Conservation (phyloP, 2,888 invertebrate genomes). For the Ormia ochracea region DNA sequence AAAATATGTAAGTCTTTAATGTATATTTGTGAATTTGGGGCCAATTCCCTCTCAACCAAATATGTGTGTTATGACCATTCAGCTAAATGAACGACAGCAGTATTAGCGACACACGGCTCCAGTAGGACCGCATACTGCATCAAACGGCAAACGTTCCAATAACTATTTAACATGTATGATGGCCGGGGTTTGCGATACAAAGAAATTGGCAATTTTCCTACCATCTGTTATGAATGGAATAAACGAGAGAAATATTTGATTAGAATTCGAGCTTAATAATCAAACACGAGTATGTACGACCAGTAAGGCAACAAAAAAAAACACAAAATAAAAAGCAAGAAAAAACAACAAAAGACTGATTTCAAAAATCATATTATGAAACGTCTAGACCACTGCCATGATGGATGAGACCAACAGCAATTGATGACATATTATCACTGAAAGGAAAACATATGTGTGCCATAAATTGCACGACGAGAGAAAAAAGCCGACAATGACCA, state of each 20-base stretch:
- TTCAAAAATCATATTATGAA: background rate
- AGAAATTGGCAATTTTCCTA: background rate
- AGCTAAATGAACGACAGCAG: no score
- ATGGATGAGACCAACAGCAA: conserved; percentile 31
- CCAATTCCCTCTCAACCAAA: no score
- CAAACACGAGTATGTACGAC: background rate
- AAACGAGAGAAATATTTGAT: background rate
- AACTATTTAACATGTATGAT: no score
- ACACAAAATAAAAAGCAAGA: background rate
- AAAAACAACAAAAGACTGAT: background rate
- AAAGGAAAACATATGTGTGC: background rate
- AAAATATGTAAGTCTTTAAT: no score
- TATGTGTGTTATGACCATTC: no score
- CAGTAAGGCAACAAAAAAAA: no score
- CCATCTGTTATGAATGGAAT: background rate
- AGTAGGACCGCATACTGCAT: no score
- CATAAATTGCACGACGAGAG: background rate
- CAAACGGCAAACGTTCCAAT: no score
- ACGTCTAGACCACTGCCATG: conserved; percentile 38
- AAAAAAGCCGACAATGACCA: conserved; percentile 20
- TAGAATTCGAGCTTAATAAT: conserved; percentile 2
- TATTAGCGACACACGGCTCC: no score
- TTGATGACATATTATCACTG: conserved; percentile 26
- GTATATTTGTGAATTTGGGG: no score
- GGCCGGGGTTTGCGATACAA: no score